phyloP scores from a whole-genome alignment of 2,113 vertebrate species.

The Ailurus styani region DNA sequence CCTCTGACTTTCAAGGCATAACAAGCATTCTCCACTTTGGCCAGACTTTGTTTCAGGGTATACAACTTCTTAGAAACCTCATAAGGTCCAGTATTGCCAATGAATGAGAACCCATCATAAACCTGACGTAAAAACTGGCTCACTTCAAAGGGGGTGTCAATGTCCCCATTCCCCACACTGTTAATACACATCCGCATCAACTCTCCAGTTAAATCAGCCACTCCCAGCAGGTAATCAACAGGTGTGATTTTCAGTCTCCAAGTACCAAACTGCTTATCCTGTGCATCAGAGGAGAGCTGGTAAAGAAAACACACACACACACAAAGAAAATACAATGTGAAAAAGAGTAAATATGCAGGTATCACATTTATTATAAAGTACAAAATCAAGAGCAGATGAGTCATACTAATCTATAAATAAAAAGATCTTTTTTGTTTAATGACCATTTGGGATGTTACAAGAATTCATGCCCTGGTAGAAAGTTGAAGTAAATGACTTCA shows the following conservation, averaged over 20 bases:
- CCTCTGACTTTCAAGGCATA: conserved; percentile 93
- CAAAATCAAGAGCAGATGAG: background rate
- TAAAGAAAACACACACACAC: conserved; percentile 19
- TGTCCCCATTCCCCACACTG: conserved; percentile 96
- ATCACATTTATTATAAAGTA: background rate
- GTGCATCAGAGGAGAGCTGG: conserved; percentile 66
- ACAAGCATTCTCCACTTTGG: conserved; percentile 97
- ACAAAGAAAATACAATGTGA: background rate
- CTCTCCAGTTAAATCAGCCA: conserved; percentile 96
- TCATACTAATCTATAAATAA: background rate
- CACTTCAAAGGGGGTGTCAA: conserved; percentile 96
- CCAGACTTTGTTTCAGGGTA: conserved; percentile 93
- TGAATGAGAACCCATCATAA: conserved; percentile 95
- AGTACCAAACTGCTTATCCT: conserved; percentile 68
- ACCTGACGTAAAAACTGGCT: conserved; percentile 94
- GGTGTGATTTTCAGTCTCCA: conserved; percentile 92
- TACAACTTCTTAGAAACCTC: conserved; percentile 98
- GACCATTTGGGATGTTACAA: background rate
- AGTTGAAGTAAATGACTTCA: background rate
- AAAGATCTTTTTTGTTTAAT: background rate
- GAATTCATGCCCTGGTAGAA: background rate
- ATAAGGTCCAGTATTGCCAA: conserved; percentile 96
- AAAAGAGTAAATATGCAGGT: background rate
- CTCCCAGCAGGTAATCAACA: conserved; percentile 95
- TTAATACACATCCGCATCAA: conserved; percentile 97